phyloP scores from a whole-genome alignment of 2,113 vertebrate genomes.

The Oxyura jamaicensis region DNA sequence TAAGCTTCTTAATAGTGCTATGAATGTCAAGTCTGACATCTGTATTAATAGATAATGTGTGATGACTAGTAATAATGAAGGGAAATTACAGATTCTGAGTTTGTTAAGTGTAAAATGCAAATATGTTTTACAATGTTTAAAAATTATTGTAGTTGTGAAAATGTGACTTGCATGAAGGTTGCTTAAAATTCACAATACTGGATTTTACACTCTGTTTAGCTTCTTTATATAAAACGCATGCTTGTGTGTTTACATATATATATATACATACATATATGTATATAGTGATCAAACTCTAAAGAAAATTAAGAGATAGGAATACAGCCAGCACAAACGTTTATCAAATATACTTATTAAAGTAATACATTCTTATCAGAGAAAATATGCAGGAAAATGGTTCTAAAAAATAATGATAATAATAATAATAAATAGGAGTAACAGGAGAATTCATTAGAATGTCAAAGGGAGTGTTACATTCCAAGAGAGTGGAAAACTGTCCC shows the following conservation, averaged over 20 bases:
- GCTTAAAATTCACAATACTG: neutral
- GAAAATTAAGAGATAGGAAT: neutral
- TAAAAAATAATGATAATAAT: no score
- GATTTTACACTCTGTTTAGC: neutral
- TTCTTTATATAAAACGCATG: neutral
- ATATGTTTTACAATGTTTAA: neutral
- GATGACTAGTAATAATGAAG: neutral
- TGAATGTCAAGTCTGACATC: neutral
- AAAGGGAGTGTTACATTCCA: no score
- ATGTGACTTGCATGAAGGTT: neutral
- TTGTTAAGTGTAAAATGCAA: neutral
- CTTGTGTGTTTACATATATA: no score
- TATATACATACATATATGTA: no score
- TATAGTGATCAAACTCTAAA: neutral
- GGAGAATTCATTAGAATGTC: no score
- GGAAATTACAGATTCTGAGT: neutral
- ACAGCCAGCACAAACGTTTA: neutral
- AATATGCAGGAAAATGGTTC: no score
- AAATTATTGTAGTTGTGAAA: neutral
- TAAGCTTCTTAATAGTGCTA: neutral
- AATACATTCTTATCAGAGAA: no score
- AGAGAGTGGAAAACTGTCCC: no score
- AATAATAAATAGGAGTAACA: no score
- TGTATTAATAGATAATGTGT: neutral
- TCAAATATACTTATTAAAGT: no score